Percentiles rank a stretch among this genome's conserved stretches.
phyloP scores from a whole-genome alignment of 2,888 invertebrate species.

The Hydraecia micacea region DNA sequence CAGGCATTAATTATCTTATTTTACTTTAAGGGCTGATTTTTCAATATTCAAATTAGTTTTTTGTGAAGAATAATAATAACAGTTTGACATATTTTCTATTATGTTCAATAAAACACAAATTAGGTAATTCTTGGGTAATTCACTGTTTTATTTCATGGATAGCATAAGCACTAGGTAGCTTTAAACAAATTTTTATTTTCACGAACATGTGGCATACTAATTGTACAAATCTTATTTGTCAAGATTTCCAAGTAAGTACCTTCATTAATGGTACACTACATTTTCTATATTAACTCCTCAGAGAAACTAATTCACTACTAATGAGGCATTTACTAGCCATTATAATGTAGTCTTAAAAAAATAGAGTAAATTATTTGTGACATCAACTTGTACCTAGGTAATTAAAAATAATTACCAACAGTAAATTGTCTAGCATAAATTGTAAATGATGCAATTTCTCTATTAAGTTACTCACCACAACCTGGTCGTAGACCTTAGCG shows the following conservation, averaged over 20 bases:
- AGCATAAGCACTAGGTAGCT: no score
- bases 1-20: neutral
- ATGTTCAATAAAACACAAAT: no score
- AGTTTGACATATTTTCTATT: neutral
- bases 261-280: no score
- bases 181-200: no score
- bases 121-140: no score
- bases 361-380: neutral
- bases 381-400: neutral
- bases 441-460: constrained; percentile 11
- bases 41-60: neutral
- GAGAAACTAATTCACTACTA: neutral
- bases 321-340: neutral
- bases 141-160: no score
- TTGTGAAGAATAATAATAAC: neutral
- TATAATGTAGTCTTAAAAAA: neutral
- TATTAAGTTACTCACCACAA: constrained; percentile 92
- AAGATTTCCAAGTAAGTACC: no score
- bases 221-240: no score
- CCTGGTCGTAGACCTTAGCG: constrained; percentile 92
- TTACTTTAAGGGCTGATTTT: neutral
- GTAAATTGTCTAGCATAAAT: neutral
- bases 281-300: neutral
- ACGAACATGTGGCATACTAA: no score
- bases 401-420: neutral